phyloP scores from a whole-genome alignment of 2,113 vertebrate species.

The Cavia porcellus region DNA sequence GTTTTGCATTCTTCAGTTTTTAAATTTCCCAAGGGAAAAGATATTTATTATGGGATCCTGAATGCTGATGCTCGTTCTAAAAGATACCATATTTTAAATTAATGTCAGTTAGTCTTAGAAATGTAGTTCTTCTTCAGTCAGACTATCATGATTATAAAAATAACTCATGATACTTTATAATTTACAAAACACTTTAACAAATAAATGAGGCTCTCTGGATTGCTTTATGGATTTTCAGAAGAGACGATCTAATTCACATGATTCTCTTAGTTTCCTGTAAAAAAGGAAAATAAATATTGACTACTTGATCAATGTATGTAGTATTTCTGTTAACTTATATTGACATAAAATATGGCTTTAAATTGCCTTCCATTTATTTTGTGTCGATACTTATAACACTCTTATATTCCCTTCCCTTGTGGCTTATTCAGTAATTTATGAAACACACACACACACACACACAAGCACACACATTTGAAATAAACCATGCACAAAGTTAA shows the following conservation, averaged over 20 bases:
- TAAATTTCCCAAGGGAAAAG: slow-evolving; percentile 4
- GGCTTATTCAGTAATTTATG: background rate
- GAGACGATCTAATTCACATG: background rate
- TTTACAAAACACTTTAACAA: background rate
- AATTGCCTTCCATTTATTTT: slow-evolving; percentile 11
- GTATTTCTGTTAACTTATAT: slow-evolving; percentile 3
- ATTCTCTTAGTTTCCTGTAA: background rate
- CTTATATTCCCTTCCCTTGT: background rate
- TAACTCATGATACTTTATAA: background rate
- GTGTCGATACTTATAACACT: background rate
- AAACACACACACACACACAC: background rate
- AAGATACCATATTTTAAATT: background rate
- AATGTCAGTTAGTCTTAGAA: background rate
- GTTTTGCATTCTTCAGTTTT: background rate
- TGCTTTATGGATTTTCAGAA: background rate
- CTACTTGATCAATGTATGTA: background rate
- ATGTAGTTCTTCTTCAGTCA: background rate
- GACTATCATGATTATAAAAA: background rate
- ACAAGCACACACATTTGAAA: background rate
- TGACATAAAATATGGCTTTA: background rate
- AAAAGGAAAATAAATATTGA: background rate
- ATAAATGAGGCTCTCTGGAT: background rate
- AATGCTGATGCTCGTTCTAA: background rate
- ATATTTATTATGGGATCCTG: background rate
- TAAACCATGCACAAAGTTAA: background rate